phyloP scores from a whole-genome alignment of 2,888 invertebrate species.

The Petrolisthes manimaculis region DNA sequence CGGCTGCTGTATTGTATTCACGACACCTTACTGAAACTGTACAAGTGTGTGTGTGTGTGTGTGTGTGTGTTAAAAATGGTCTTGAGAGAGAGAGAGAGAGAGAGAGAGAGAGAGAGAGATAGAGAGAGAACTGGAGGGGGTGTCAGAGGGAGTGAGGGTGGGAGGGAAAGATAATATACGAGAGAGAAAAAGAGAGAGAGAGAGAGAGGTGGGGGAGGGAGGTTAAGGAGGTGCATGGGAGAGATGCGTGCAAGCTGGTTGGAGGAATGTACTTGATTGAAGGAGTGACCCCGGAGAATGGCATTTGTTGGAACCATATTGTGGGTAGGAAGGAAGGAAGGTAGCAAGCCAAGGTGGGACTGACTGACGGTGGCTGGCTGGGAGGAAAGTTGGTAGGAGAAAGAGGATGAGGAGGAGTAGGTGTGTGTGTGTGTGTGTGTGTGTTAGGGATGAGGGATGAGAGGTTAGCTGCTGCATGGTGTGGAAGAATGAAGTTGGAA shows the following conservation, averaged over 20 bases:
- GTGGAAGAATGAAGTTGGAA: neutral
- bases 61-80: neutral
- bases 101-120: neutral
- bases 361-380: neutral
- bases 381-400: neutral
- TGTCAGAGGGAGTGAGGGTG: neutral
- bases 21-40: neutral
- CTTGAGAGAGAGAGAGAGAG: neutral
- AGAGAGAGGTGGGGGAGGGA: neutral
- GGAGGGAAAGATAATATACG: neutral
- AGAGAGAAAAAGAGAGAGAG: conserved; percentile 14
- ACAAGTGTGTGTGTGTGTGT: neutral
- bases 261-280: neutral
- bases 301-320: neutral
- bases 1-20: no score
- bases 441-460: neutral
- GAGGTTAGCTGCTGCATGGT: neutral
- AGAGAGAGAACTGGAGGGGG: neutral
- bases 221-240: conserved; percentile 4
- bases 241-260: neutral
- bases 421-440: neutral
- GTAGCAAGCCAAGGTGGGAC: conserved; percentile 5
- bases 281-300: no score
- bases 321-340: conserved; percentile 17
- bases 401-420: neutral